A percentile compares a stretch with the other conserved stretches of the same genome.
These are phyloP conservation scores for Acrobasis suavella DNA, from an alignment of 2,888 invertebrate species.

Conservation along the genomic window DNA sequence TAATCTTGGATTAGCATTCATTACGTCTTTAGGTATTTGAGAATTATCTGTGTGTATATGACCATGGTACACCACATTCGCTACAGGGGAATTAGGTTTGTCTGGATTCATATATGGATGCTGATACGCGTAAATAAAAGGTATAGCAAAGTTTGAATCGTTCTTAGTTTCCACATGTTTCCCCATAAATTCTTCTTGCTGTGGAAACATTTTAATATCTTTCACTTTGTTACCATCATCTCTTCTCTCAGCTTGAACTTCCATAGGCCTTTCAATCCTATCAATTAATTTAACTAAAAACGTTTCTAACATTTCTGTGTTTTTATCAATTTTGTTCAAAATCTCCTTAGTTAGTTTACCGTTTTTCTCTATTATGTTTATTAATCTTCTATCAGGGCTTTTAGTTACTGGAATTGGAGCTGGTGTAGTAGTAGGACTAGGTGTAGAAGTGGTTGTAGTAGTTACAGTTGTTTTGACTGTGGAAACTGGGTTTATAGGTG, in stretches of 20 bases:
- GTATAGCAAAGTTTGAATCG: neutral
- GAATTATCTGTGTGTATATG: slow-evolving; percentile 45
- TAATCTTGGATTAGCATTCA: neutral
- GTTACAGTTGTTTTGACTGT: neutral
- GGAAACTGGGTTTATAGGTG: neutral
- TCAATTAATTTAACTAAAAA: slow-evolving; percentile 56
- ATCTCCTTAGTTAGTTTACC: slow-evolving; percentile 60
- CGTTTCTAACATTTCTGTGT: slow-evolving; percentile 56
- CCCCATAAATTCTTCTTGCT: neutral
- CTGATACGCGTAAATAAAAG: slow-evolving; percentile 13
- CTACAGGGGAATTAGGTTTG: slow-evolving; percentile 35
- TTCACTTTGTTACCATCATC: slow-evolving; percentile 26
- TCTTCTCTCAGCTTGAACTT: neutral
- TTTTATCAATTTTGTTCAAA: slow-evolving; percentile 60
- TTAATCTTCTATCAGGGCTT: slow-evolving; percentile 37
- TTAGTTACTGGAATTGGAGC: slow-evolving; percentile 24
- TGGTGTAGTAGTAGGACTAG: slow-evolving; percentile 26
- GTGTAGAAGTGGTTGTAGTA: slow-evolving; percentile 14
- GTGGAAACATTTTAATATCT: neutral
- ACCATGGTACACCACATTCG: slow-evolving; percentile 50
- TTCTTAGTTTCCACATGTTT: neutral
- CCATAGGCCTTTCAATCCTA: slow-evolving; percentile 33
- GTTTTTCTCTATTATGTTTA: slow-evolving; percentile 51
- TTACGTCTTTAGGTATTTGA: neutral
- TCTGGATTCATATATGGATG: neutral